Base-by-base conservation (phyloP, 1,140 invertebrate genomes). In the Drosophila burlai region DNA sequence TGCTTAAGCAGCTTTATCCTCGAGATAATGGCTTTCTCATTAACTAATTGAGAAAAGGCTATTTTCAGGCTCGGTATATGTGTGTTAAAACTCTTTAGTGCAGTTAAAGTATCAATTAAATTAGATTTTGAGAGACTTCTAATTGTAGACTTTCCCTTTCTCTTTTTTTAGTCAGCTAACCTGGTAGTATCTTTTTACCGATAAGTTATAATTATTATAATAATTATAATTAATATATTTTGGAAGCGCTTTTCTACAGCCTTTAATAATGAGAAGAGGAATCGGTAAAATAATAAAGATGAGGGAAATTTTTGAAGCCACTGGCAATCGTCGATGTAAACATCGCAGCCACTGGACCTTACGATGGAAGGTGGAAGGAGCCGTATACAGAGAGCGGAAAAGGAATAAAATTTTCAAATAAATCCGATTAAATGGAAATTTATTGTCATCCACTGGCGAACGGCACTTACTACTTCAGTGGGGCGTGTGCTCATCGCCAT, bases 391-490 rank as follows among this genome's bases (percentile, higher is more conserved):
- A 59, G 18, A 60, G 21, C 57, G 40, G 29, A 46, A 72, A 74
- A 81, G 71, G 87, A 90, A 89, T 90, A 90, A 90, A 79, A 89
- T 85, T 89, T 89, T 89, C 85, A 89, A 89, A 89, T 89, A 89
- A 89, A 89, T 89, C 85, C 85, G 85, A 89, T 89, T 89, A 89
- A 90, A 89, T 89, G 85, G 85, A 89, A 89, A 89, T 89, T 89
- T 89, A 89, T 89, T 89, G 85, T 89, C 85, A 89, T 90, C 85
- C 81, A 89, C 85, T 89, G 86, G 81, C 81, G 82, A 90, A 89
- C 84, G 84, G 84, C 85, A 89, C 84, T 89, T 89, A 89, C 85
- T 87, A 78, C 84, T 87, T 89, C 84, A 87, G 77, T 84, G 80
- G 84, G 84, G 84, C 84, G 84, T 87, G 84, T 78, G 74, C 75